Conservation (phyloP, 1,140 invertebrate genomes). For the Acromyrmex echinatior region DNA sequence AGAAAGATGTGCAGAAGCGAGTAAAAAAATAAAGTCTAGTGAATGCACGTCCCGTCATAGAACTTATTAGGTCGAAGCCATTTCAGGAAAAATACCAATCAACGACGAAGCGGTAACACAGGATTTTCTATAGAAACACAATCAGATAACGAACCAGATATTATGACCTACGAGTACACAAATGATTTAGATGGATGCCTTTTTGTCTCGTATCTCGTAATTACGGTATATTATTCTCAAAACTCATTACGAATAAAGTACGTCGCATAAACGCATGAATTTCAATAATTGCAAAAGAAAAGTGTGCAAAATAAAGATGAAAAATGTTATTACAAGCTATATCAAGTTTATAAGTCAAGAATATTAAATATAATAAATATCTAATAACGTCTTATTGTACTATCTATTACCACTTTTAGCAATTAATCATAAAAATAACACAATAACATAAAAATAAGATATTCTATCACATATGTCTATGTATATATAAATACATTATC, state of each 20-base stretch:
- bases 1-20: conserved; percentile 38
- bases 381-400: neutral
- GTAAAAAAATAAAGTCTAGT: conserved; percentile 6
- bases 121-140: conserved; percentile 51
- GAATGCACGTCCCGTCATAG: conserved; percentile 7
- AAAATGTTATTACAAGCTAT: neutral
- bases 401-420: neutral
- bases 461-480: too few relatives aligned
- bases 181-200: neutral
- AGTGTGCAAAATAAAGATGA: neutral
- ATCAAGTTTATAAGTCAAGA: neutral
- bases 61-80: conserved; percentile 70
- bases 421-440: neutral
- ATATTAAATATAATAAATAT: neutral
- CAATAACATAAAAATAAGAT: neutral
- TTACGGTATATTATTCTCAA: neutral
- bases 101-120: conserved; percentile 58
- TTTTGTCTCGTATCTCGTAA: conserved; percentile 6
- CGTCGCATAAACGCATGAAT: too few relatives aligned
- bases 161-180: conserved; percentile 57
- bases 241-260: neutral
- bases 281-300: neutral
- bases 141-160: conserved; percentile 65
- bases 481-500: too few relatives aligned
- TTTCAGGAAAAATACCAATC: conserved; percentile 59